Base-by-base conservation (phyloP, 2,797 vertebrate species). In the Microhierax caerulescens region DNA sequence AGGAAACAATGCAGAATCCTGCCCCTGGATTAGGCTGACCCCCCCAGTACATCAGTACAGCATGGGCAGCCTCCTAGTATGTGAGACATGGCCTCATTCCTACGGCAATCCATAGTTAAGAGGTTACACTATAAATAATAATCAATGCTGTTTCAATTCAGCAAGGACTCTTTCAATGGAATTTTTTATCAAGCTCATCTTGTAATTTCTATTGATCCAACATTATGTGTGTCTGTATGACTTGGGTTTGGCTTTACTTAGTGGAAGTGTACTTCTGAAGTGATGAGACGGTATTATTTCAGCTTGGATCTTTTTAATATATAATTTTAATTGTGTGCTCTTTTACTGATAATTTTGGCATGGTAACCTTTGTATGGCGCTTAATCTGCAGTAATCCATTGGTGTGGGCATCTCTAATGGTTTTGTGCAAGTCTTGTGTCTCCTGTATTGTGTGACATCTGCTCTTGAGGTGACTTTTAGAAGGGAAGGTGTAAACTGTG, bases 1-100 rank as follows among this genome's bases (percentile, higher is more conserved):
- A 77, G 34, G 60, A 50, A 39, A 14, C 7, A 23, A 8, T 17
- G 20, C 15, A 2, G n/a, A 27, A 14, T 47, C 28, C 63, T 39
- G 56, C 9, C 5, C 27, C 37, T n/a, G n/a, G 32, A 24, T 15
- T 10, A 48, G 43, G 37, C 50, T 45, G 43, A 27, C 41, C 48
- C 16, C 8, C 41, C 48, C 16, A 6, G 0, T 14, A 7, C 3
- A 3, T 13, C 7, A 22, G 41, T 20, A 14, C 7, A 6, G 68
- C 0, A 2, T 11, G 43, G 28, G 39, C 21, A 59, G n/a, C 45
- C 53, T n/a, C 13, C 24, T 25, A 2, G 20, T 30, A 25, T 4
- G 2, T 20, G 50, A 39, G 54, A 47, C 34, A 14, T 10, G 30
- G 50, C 15, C 59, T 43, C 41, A 7, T 48, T 19, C 10, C 2